Conservation (phyloP, 2,888 invertebrate species). For the Chrysolina americana region DNA sequence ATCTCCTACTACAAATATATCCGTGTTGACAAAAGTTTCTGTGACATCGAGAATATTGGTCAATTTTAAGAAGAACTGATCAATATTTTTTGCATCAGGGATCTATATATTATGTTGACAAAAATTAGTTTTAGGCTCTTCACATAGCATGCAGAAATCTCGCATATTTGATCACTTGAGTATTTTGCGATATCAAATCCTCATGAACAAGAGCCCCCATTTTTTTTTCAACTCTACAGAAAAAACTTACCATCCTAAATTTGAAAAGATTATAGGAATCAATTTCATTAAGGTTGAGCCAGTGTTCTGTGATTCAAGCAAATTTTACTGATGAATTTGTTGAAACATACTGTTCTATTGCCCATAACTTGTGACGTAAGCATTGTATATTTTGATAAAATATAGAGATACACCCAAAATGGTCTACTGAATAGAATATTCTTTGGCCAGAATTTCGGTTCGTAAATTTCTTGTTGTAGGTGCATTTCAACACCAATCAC, state of each 20-base stretch:
- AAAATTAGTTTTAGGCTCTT: too few relatives aligned
- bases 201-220: not conserved
- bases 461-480: not conserved
- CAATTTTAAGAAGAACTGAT: too few relatives aligned
- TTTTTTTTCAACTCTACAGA: conserved; percentile 10
- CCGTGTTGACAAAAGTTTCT: too few relatives aligned
- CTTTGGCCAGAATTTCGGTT: not conserved
- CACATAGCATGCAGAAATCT: too few relatives aligned
- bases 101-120: too few relatives aligned
- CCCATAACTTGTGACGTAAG: not conserved
- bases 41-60: too few relatives aligned
- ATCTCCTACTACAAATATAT: too few relatives aligned
- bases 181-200: too few relatives aligned
- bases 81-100: too few relatives aligned
- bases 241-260: not conserved
- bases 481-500: not conserved
- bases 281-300: not conserved
- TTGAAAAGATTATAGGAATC: not conserved
- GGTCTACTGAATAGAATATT: not conserved
- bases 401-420: not conserved
- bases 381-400: conserved; percentile 1
- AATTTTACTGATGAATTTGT: not conserved
- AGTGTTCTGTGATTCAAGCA: not conserved
- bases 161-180: too few relatives aligned
- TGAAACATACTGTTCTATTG: conserved; percentile 3